Conservation (phyloP, 2,888 invertebrate genomes). For the Amphimallon solstitiale region DNA sequence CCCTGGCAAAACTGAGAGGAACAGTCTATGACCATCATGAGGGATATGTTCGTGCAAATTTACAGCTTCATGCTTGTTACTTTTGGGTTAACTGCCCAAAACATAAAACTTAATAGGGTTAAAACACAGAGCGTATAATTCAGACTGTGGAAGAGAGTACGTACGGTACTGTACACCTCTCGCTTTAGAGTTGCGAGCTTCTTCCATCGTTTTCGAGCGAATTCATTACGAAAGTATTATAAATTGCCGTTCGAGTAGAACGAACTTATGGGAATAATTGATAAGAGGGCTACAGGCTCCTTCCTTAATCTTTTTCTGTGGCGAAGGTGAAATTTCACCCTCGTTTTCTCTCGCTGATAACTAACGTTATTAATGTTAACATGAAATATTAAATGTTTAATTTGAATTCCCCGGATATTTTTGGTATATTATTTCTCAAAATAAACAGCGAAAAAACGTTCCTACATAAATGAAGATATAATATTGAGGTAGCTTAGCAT, state of each 20-base stretch:
- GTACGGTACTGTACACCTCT: background rate
- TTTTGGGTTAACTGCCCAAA: constrained; percentile 34
- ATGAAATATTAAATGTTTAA: constrained; percentile 1
- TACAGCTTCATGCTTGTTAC: constrained; percentile 36
- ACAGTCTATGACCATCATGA: constrained; percentile 26
- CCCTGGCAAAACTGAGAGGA: constrained; percentile 7
- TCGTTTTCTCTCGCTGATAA: background rate
- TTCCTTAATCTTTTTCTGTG: background rate
- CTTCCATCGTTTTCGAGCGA: background rate
- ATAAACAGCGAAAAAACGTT: no score
- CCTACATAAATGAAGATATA: no score
- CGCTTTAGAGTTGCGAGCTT: constrained; percentile 1
- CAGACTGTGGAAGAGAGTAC: background rate
- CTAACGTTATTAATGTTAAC: background rate
- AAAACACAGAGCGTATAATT: constrained; percentile 32
- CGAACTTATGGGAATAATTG: constrained; percentile 12
- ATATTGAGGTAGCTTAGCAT: no score
- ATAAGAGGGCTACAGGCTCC: background rate
- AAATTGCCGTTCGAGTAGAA: constrained; percentile 20
- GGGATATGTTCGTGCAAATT: constrained; percentile 31
- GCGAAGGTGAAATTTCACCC: background rate
- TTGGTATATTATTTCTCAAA: no score
- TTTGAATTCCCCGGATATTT: background rate
- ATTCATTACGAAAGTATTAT: constrained; percentile 22
- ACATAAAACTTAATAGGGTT: constrained; percentile 37